Conservation (phyloP, 2,797 vertebrate species). For the Falco concolor region DNA sequence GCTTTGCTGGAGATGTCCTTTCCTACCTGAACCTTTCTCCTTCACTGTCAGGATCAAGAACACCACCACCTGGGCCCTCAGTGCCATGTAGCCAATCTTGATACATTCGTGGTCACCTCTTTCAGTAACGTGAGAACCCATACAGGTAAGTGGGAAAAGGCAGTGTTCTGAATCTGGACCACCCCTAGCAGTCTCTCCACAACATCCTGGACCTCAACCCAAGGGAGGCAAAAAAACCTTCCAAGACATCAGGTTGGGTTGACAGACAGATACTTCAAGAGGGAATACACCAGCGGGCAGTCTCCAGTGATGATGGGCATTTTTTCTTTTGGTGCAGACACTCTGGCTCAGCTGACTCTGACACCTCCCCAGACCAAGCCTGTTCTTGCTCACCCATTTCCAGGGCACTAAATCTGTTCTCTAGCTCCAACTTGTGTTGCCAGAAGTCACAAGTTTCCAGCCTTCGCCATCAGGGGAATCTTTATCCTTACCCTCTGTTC, state of each 20-base stretch:
- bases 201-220: not conserved
- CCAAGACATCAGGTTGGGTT: not conserved
- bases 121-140: not conserved
- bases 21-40: not conserved
- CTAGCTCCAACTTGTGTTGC: not conserved
- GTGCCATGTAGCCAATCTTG: not conserved
- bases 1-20: not conserved
- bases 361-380: not conserved
- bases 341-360: not conserved
- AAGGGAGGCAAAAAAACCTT: not conserved
- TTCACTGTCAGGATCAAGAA: not conserved
- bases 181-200: not conserved
- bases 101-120: not conserved
- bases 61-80: not conserved
- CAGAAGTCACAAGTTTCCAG: not conserved
- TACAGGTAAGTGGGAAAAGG: not conserved
- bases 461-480: not conserved
- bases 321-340: not conserved
- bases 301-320: not conserved
- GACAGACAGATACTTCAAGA: not conserved
- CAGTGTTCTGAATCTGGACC: not conserved
- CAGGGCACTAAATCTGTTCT: not conserved
- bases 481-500: not conserved
- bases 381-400: not conserved
- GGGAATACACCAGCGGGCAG: not conserved